Base-by-base conservation (phyloP, 2,113 vertebrate species). In the Lepisosteus oculatus region DNA sequence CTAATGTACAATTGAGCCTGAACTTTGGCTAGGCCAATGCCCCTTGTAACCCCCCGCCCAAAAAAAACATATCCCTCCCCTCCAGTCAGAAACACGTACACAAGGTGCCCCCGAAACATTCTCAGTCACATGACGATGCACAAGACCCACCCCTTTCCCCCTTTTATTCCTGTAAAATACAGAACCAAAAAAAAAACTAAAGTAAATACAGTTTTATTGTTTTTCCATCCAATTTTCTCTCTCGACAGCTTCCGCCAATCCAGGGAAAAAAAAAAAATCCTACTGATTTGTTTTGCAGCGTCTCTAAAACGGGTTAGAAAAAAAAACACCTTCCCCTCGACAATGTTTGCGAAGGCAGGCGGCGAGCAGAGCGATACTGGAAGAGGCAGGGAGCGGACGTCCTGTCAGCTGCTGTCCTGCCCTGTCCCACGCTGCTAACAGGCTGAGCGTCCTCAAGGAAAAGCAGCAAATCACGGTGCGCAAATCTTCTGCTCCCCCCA, bases 1-100 rank as follows among this genome's bases (percentile, higher is more conserved):
- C 83, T 89, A 86, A 87, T 90, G 90, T 90, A 91, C 89, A 92
- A 78, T 83, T 81, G 84, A 86, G 83, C 81, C 73, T 73, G 78
- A 81, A 83, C 83, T 85, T 79, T 75, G 75, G 78, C 83, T 81
- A 74, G 70, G 81, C 78, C 74, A 74, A 73, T 51, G 69, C 66
- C 76, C 42, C 74, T 72, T 79, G 54, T 65, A 79, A 72, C 77
- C 83, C 81, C 78, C 77, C 72, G 71, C 44, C 70, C 17, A 75
- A 69, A 80, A 80, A 74, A 65, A 72, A 71, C 29, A 29, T 29
- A 29, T 29, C 79, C 64, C 67, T 43, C 54, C 15, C 63, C 71
- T 69, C 66, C 78, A 77, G 79, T 86, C 73, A 83, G 45, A 61
- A 61, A 84, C 73, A 85, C 74, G 76, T 59, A 59, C 56, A 59